Base-by-base conservation (phyloP, 2,888 invertebrate species). In the Leucania comma region DNA sequence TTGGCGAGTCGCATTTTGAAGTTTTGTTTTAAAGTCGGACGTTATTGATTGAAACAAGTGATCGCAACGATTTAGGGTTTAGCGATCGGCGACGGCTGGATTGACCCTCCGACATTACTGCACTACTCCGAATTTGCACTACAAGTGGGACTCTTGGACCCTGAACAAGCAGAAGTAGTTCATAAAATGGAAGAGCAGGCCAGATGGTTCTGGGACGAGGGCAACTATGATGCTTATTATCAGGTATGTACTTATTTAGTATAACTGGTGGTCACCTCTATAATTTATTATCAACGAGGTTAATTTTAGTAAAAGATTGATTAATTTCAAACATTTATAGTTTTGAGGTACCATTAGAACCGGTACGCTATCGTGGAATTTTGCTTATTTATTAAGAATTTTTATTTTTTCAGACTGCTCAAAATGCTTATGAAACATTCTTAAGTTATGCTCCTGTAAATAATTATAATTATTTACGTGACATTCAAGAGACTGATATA, bases 61-160 rank as follows among this genome's bases (percentile, higher is more conserved):
- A 22, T 48, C 14, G 42, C 1, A 2, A 17, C 2, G 1, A 24
- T 42, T 20, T 38, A 67, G 67, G 67, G 67, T 26, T 20, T 68
- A 8, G n/a, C 17, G 12, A 68, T 68, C 6, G 59, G 72, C 3
- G 5, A 14, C 10, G 73, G 68, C 1, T 68, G 72, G 68, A 68
- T 58, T 35, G 68, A 72, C 14, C 68, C 68, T 14, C 68, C 68
- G 17, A 59, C 60, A 26, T 22, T 72, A 42, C 72, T 46, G n/a
- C 26, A 68, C 32, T 42, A 17, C 20, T 5, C 81, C 9, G 61
- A 81, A 9, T 77, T 67, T 53, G 77, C 61, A 4, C 59, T 77
- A 12, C 80, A 82, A 77, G n/a, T 70, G 5, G 82, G 82, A 1
- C 59, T 82, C 10, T 10, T 80, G 17, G 72, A 80, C 24, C 67